Conservation (phyloP, 2,113 vertebrate species). For the Hydrolagus affinis region DNA sequence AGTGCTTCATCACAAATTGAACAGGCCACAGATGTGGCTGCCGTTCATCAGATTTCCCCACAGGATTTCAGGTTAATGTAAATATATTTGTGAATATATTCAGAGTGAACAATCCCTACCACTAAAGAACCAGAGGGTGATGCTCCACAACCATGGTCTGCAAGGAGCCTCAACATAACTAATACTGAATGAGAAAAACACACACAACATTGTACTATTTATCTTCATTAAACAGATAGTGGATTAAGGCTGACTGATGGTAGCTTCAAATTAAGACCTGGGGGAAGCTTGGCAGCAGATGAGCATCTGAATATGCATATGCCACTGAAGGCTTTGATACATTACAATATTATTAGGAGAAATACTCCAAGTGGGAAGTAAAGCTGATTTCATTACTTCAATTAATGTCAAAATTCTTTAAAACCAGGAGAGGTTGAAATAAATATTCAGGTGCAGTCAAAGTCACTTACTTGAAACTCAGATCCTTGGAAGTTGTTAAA, state of each 20-base stretch:
- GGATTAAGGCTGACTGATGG: slow-evolving; percentile 49
- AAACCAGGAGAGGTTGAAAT: slow-evolving; percentile 10
- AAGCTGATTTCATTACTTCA: slow-evolving; percentile 29
- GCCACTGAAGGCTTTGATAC: slow-evolving; percentile 9
- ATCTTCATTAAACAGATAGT: slow-evolving; percentile 48
- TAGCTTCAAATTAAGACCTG: slow-evolving; percentile 38
- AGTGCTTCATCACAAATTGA: slow-evolving; percentile 22
- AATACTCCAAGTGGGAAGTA: slow-evolving; percentile 12
- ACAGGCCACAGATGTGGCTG: slow-evolving; percentile 34
- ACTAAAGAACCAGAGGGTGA: background rate
- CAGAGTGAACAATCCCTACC: slow-evolving; percentile 21
- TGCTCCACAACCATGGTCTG: background rate
- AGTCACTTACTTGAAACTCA: background rate
- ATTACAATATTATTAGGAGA: slow-evolving; percentile 7
- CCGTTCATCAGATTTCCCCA: background rate
- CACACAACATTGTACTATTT: slow-evolving; percentile 41
- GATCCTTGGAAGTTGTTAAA: background rate
- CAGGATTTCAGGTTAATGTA: slow-evolving; percentile 3
- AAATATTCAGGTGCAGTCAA: slow-evolving; percentile 20
- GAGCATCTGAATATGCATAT: slow-evolving; percentile 42
- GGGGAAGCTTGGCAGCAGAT: slow-evolving; percentile 43
- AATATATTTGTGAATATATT: slow-evolving; percentile 6
- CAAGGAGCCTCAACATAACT: background rate
- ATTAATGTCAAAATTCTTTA: slow-evolving; percentile 24
- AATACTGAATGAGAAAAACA: background rate